Evolutionary conservation across 2,113 vertebrate species (phyloP), one percentile per base, ranked within the genome.

Genomic region (Morone chrysops): DNA sequence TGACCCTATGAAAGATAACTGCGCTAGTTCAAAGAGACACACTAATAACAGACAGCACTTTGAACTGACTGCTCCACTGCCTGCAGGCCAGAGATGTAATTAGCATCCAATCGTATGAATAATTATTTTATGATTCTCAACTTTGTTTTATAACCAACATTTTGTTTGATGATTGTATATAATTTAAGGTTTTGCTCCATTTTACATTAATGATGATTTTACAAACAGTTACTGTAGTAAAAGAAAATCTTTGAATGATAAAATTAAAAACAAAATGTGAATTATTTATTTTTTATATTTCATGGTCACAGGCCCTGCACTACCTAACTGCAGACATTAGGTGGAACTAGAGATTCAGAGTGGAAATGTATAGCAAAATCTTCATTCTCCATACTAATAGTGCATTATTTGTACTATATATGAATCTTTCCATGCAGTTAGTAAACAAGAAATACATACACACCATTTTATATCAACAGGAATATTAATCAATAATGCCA

Each of bases 331-430:
- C 54, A 12, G 53, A 0, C 90, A 86, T 45, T 81, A 89, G 93
- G 53, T 48, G 92, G 87, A 68, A 70, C 60, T 59, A 91, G 75
- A 83, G 51, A 11, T 11, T 88, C 16, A 79, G 22, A 84, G 22
- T 75, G 12, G 2, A 63, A 48, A 77, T 31, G 31, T 1, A 41
- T 22, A 6, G 41, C 16, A 11, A 8, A 8, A 25, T 25, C 8
- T 54, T 47, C 12, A 8, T n/a, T 4, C 38, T n/a, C 13, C 14
- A 6, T 31, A 31, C 5, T 8, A 22, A n/a, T 2, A 25, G 12
- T 48, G 40, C 25, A 51, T 14, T 2, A 31, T 31, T 16, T 54
- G 0, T 17, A 16, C 7, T 38, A 3, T 43, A 8, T 31, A 22
- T 2, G 4, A 54, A 47, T 47, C 43, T 45, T 45, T 45, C 31